Conservation (phyloP, 2,113 vertebrate species). For the Baryphthengus martii region DNA sequence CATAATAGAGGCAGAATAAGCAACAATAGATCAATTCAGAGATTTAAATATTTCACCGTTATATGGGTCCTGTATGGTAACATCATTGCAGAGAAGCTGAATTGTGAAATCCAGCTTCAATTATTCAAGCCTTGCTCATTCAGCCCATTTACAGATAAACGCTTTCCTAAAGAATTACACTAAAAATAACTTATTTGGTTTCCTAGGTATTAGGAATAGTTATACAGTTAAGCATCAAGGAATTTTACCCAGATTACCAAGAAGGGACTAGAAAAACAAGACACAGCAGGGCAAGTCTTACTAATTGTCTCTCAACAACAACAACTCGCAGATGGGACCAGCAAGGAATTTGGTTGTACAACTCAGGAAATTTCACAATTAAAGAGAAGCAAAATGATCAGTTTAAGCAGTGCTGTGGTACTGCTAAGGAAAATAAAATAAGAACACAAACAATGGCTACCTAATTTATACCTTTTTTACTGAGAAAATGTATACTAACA, state of each 20-base stretch:
- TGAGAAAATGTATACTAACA: background rate
- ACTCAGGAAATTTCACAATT: background rate
- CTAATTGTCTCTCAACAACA: background rate
- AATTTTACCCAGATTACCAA: background rate
- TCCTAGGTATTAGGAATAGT: background rate
- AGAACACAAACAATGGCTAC: background rate
- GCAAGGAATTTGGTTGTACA: background rate
- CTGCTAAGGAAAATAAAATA: background rate
- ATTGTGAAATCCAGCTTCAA: background rate
- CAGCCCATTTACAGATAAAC: background rate
- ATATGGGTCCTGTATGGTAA: background rate
- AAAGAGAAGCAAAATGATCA: background rate
- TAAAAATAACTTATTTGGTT: background rate
- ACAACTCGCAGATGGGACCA: fast-evolving
- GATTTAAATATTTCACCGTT: slow-evolving; percentile 21
- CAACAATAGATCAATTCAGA: background rate
- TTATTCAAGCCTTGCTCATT: background rate
- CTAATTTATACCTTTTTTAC: background rate
- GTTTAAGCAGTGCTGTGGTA: background rate
- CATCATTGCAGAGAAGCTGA: background rate
- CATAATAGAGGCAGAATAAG: background rate
- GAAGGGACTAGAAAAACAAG: background rate
- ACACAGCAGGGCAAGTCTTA: background rate
- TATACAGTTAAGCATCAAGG: background rate
- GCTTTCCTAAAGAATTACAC: background rate